Conservation (phyloP, 2,113 vertebrate species). For the Trematocara stigmaticum region DNA sequence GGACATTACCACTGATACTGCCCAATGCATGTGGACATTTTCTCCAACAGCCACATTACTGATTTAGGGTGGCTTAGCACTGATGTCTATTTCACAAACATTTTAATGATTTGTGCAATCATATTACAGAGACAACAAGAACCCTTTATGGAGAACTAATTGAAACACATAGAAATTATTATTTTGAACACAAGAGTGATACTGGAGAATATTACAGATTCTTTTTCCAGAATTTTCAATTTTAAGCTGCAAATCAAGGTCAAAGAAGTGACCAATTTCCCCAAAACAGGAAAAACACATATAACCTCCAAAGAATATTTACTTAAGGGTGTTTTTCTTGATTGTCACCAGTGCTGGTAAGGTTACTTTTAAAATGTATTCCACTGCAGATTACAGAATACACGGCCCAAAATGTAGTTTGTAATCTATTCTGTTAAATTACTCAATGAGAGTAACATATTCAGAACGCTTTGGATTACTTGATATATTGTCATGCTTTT, state of each 20-base stretch:
- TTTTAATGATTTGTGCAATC: background rate
- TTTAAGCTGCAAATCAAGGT: background rate
- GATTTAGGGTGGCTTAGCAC: background rate
- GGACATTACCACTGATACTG: background rate
- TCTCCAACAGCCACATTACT: background rate
- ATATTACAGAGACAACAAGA: background rate
- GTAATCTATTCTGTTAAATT: background rate
- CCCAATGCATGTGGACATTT: background rate
- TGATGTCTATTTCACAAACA: background rate
- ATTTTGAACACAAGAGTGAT: background rate
- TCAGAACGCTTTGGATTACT: background rate
- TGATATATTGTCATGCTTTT: background rate
- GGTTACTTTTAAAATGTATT: background rate
- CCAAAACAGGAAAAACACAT: background rate
- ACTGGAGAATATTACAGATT: background rate
- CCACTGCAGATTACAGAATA: background rate
- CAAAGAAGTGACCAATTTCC: background rate
- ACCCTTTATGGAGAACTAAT: background rate
- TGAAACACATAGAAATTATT: background rate
- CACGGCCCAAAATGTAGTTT: background rate
- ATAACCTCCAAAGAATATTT: background rate
- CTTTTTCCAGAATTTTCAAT: background rate
- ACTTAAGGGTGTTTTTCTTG: background rate
- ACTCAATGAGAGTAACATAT: background rate
- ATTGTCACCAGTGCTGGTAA: background rate